phyloP scores from a whole-genome alignment of 1,140 invertebrate species.

The Homalodisca vitripennis region DNA sequence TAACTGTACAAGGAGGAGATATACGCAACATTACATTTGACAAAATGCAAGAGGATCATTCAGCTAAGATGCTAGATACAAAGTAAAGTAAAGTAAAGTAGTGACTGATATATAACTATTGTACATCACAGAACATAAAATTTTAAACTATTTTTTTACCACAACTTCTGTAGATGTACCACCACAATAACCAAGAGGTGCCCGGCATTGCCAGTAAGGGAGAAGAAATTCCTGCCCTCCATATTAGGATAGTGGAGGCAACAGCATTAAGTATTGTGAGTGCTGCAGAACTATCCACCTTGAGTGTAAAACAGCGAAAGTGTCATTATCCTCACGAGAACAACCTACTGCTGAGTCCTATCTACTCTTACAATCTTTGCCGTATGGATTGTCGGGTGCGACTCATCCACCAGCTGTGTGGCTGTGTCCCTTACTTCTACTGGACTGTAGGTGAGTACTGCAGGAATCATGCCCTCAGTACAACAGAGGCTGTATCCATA shows the following conservation, averaged over 20 bases:
- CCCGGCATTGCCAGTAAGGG: constrained; percentile 56
- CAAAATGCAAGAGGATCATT: background rate
- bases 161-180: constrained; percentile 50
- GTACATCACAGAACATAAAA: background rate
- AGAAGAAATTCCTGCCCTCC: constrained; percentile 50
- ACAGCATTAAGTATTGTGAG: constrained; percentile 49
- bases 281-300: constrained; percentile 44
- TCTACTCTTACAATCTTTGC: constrained; percentile 65
- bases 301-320: constrained; percentile 59
- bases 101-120: background rate
- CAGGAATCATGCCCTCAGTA: too few species aligned
- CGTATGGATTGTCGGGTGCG: constrained; percentile 62
- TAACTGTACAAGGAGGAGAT: too few species aligned
- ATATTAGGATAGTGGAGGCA: constrained; percentile 47
- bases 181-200: constrained; percentile 57
- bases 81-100: too few species aligned
- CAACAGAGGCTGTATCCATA: too few species aligned
- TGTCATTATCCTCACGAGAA: constrained; percentile 62
- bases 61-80: too few species aligned
- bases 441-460: constrained; percentile 51
- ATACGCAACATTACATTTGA: background rate
- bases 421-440: constrained; percentile 65
- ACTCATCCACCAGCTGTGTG: constrained; percentile 57
- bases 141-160: background rate
- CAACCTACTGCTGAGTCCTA: constrained; percentile 58